Evolutionary conservation across 2,113 vertebrate genomes (phyloP).

Genomic region (Heterocephalus glaber): DNA sequence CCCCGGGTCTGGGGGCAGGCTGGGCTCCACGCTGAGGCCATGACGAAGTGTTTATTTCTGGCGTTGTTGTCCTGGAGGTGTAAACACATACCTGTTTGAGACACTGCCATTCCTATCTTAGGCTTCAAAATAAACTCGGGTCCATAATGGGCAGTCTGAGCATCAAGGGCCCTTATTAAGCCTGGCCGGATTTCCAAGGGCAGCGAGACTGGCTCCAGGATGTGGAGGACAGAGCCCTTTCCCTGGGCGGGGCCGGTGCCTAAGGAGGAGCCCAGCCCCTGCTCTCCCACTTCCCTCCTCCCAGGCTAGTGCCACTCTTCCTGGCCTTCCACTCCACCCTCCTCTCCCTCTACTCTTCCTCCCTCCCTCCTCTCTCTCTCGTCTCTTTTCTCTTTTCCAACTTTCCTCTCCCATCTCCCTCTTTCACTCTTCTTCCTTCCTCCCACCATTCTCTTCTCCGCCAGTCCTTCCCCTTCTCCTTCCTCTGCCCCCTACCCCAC

Average conservation of each 20-base stretch:
- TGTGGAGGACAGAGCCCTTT: neutral
- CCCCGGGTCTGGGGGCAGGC: neutral
- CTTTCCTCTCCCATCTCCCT: rapidly evolving
- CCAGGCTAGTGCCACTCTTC: neutral
- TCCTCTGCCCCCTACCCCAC: neutral
- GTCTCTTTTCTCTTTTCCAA: rapidly evolving
- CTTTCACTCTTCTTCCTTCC: rapidly evolving
- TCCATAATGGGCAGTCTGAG: conserved; percentile 57
- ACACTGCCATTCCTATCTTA: conserved; percentile 27
- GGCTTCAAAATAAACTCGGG: conserved; percentile 74
- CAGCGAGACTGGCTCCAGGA: neutral
- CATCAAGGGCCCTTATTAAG: conserved; percentile 60
- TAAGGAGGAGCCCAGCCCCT: neutral
- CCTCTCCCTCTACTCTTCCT: no score
- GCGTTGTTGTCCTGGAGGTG: neutral
- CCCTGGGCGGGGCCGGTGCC: neutral
- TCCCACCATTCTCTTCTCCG: rapidly evolving
- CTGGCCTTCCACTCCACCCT: rapidly evolving
- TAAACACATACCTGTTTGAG: conserved; percentile 65
- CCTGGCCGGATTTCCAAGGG: conserved; percentile 47
- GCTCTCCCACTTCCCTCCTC: rapidly evolving
- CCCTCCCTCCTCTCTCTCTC: rapidly evolving
- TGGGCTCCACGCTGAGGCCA: neutral
- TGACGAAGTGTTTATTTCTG: conserved; percentile 43
- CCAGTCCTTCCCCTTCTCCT: no score